phyloP scores from a whole-genome alignment of 2,888 invertebrate genomes.

The Chymomyza caudatula region DNA sequence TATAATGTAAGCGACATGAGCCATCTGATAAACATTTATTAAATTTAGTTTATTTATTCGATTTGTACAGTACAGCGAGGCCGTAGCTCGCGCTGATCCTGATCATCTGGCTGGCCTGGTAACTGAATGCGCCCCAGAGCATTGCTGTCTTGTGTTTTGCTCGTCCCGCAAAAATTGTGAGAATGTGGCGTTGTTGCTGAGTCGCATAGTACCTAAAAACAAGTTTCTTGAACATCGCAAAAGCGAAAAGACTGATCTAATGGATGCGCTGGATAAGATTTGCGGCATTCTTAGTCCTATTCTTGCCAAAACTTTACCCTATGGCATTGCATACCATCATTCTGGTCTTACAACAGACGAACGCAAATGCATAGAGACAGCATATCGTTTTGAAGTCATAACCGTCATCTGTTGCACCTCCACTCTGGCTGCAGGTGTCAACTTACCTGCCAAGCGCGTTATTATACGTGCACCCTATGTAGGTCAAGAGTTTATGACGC shows the following conservation, averaged over 20 bases:
- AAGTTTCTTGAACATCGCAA: slow-evolving; percentile 80
- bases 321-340: slow-evolving; percentile 96
- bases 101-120: slow-evolving; percentile 89
- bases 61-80: slow-evolving; percentile 81
- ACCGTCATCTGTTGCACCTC: slow-evolving; percentile 96
- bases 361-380: slow-evolving; percentile 89
- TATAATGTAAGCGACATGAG: slow-evolving; percentile 78
- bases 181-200: slow-evolving; percentile 89
- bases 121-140: slow-evolving; percentile 87
- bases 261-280: slow-evolving; percentile 83
- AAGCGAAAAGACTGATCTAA: slow-evolving; percentile 81
- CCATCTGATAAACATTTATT: not conserved
- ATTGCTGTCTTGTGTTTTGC: slow-evolving; percentile 94
- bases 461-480: slow-evolving; percentile 91
- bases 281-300: slow-evolving; percentile 83
- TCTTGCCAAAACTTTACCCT: slow-evolving; percentile 84
- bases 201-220: slow-evolving; percentile 81
- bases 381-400: slow-evolving; percentile 89
- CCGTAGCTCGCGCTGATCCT: slow-evolving; percentile 84
- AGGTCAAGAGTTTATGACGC: slow-evolving; percentile 85
- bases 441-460: slow-evolving; percentile 94
- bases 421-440: slow-evolving; percentile 98
- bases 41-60: not conserved
- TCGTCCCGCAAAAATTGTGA: slow-evolving; percentile 95
- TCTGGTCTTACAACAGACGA: slow-evolving; percentile 94